A percentile compares a stretch with the other conserved stretches of the same genome.
Evolutionary conservation across 2,888 invertebrate genomes (phyloP).

Genomic region (Leptopterna dolabrata): DNA sequence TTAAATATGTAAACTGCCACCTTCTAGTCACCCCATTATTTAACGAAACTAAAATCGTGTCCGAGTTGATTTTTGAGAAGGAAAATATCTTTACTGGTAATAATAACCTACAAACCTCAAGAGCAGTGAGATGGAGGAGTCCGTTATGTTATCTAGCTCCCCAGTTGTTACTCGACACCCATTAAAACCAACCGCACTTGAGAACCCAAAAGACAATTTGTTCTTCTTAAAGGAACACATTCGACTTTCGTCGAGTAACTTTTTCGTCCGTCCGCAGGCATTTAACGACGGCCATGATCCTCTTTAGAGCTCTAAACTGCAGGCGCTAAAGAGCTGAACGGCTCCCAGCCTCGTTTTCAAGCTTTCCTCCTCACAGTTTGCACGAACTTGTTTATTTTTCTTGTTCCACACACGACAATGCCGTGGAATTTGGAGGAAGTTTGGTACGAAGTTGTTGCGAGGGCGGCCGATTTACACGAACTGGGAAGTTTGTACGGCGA

Average conservation of each 20-base stretch:
- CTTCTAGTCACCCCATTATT: too few species aligned
- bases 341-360: neutral
- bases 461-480: neutral
- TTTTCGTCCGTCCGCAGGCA: neutral
- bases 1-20: too few species aligned
- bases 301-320: neutral
- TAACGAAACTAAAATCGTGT: too few species aligned
- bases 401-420: neutral
- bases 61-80: too few species aligned
- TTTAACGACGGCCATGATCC: slow-evolving; percentile 1
- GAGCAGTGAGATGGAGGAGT: neutral
- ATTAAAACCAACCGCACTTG: neutral
- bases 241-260: neutral
- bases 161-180: neutral
- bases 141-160: neutral
- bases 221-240: neutral
- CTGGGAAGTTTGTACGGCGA: neutral
- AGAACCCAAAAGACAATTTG: neutral
- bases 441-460: neutral
- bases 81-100: neutral
- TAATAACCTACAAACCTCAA: neutral
- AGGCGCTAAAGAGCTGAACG: neutral
- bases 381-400: neutral
- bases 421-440: neutral
- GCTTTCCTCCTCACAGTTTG: neutral